Conservation (phyloP, 2,888 invertebrate genomes). For the Eudemis profundana region DNA sequence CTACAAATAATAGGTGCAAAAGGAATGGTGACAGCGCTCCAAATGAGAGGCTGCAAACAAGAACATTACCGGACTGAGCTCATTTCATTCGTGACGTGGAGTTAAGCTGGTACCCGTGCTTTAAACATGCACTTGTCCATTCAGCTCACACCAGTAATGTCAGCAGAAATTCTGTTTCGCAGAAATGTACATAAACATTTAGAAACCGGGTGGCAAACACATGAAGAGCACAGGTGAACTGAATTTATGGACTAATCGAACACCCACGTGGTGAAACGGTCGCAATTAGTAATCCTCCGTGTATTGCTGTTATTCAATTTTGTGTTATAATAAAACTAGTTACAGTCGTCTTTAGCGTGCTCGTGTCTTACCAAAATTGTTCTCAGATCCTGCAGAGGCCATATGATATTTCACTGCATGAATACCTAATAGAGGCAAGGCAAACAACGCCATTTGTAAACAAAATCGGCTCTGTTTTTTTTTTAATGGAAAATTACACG, state of each 20-base stretch:
- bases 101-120: slow-evolving; percentile 4
- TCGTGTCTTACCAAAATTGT: not conserved
- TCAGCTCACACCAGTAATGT: slow-evolving; percentile 1
- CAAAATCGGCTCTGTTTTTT: slow-evolving; percentile 29
- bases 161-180: slow-evolving; percentile 15
- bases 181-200: slow-evolving; percentile 40
- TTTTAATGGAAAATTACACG: slow-evolving; percentile 36
- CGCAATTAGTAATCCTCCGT: not conserved
- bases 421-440: slow-evolving; percentile 46
- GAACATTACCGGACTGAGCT: slow-evolving; percentile 8
- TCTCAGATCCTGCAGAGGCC: not conserved
- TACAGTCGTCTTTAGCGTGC: not conserved
- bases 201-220: slow-evolving; percentile 4
- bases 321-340: not conserved
- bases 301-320: not conserved
- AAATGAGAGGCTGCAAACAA: slow-evolving; percentile 24
- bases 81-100: slow-evolving; percentile 12
- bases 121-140: slow-evolving; percentile 25
- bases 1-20: slow-evolving; percentile 18
- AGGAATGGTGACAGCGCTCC: slow-evolving; percentile 13
- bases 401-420: slow-evolving; percentile 33
- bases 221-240: slow-evolving; percentile 49
- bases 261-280: slow-evolving; percentile 37
- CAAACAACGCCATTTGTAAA: slow-evolving; percentile 41
- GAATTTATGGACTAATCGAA: slow-evolving; percentile 54